Conservation (phyloP, 1,140 invertebrate species). For the Colletes gigas region DNA sequence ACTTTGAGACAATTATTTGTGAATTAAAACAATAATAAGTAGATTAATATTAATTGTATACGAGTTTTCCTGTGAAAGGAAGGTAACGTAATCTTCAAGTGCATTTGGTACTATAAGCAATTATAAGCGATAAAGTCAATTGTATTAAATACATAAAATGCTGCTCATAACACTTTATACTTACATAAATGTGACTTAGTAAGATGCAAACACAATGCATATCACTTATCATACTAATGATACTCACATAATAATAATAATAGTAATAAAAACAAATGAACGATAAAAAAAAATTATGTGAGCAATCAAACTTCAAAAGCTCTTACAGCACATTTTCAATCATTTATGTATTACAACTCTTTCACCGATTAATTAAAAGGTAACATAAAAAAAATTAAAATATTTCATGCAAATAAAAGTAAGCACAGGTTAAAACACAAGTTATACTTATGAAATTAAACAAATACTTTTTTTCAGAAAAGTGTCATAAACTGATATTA, state of each 20-base stretch:
- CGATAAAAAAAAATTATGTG: slow-evolving; percentile 23
- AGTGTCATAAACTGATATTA: not conserved
- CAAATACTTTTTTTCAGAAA: not conserved
- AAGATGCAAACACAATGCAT: slow-evolving; percentile 41
- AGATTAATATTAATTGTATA: slow-evolving; percentile 4
- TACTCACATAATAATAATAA: not conserved
- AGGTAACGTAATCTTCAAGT: slow-evolving; percentile 14
- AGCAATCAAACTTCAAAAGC: slow-evolving; percentile 21
- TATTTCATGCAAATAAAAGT: slow-evolving; percentile 38
- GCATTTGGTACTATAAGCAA: slow-evolving; percentile 26
- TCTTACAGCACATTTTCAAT: slow-evolving; percentile 1
- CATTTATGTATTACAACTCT: not conserved
- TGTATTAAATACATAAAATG: slow-evolving; percentile 17
- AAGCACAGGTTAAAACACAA: slow-evolving; percentile 31
- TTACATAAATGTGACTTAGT: slow-evolving; percentile 27
- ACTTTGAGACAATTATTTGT: slow-evolving; percentile 32
- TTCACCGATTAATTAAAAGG: slow-evolving; percentile 9
- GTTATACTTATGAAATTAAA: not conserved
- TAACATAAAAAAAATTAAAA: slow-evolving; percentile 29
- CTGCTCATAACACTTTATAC: slow-evolving; percentile 21
- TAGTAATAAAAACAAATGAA: slow-evolving; percentile 8
- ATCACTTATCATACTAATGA: slow-evolving; percentile 24
- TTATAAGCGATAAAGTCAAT: slow-evolving; percentile 37
- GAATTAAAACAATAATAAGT: slow-evolving; percentile 29
- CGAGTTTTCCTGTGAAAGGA: slow-evolving; percentile 32